phyloP scores from a whole-genome alignment of 2,888 invertebrate genomes.

The Orthosia gracilis region DNA sequence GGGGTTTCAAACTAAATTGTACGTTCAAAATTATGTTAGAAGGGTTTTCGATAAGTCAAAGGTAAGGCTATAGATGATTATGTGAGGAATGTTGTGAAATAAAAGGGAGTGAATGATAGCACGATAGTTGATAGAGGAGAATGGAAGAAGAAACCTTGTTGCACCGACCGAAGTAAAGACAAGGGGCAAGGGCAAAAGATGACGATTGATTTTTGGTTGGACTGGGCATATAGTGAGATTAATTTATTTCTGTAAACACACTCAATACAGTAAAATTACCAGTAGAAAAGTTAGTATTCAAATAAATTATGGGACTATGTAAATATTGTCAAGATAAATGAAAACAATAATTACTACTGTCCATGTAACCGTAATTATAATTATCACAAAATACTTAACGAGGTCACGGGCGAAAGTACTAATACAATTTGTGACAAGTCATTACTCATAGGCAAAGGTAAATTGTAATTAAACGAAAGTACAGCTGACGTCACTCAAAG shows the following conservation, averaged over 20 bases:
- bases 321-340: not conserved
- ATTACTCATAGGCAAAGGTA: constrained; percentile 40
- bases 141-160: too few relatives aligned
- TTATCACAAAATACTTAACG: constrained; percentile 13
- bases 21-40: not conserved
- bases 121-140: too few relatives aligned
- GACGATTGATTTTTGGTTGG: too few relatives aligned
- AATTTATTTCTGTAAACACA: too few relatives aligned
- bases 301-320: not conserved
- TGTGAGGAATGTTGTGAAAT: too few relatives aligned
- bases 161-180: too few relatives aligned
- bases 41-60: not conserved
- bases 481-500: constrained; percentile 47
- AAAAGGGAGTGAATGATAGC: too few relatives aligned
- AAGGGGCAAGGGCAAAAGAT: too few relatives aligned
- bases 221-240: too few relatives aligned
- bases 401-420: constrained; percentile 21
- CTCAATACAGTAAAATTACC: too few relatives aligned
- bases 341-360: not conserved
- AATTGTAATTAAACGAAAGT: constrained; percentile 45
- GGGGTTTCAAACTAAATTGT: constrained; percentile 16
- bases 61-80: too few relatives aligned
- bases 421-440: constrained; percentile 33
- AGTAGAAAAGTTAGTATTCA: not conserved
- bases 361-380: constrained; percentile 20